Conservation (phyloP, 2,113 vertebrate species). For the Nansenia antarctica region DNA sequence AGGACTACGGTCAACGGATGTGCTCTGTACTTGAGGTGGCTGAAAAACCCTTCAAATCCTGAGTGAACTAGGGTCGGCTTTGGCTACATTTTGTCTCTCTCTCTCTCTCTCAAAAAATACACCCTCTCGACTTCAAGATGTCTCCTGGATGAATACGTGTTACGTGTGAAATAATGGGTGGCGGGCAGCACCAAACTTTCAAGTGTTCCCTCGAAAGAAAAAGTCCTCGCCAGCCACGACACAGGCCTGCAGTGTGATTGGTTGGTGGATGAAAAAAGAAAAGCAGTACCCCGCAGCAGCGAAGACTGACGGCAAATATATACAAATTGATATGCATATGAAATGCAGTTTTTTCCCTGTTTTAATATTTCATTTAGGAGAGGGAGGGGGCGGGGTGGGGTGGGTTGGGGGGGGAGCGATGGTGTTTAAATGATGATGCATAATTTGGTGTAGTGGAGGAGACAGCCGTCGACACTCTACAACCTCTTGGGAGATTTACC, state of each 20-base stretch:
- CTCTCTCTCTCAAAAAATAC: too few relatives aligned
- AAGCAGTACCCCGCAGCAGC: not conserved
- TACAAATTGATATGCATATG: too few relatives aligned
- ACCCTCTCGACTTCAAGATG: too few relatives aligned
- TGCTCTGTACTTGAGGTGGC: too few relatives aligned
- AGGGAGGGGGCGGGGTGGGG: not conserved
- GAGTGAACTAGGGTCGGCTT: too few relatives aligned
- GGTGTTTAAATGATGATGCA: constrained; percentile 36
- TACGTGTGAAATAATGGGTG: too few relatives aligned
- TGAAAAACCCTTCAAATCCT: too few relatives aligned
- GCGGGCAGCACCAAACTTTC: too few relatives aligned
- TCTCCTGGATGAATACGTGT: too few relatives aligned
- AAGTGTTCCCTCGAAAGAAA: too few relatives aligned
- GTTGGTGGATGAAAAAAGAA: not conserved
- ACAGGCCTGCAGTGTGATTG: too few relatives aligned
- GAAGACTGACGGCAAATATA: not conserved
- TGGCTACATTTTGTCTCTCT: too few relatives aligned
- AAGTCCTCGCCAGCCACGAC: not conserved
- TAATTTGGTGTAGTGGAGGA: constrained; percentile 19
- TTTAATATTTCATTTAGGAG: not conserved
- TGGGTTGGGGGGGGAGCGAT: constrained; percentile 22
- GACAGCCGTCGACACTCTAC: not conserved
- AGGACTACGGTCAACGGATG: not conserved
- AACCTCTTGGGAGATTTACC: constrained; percentile 33
- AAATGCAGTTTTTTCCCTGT: not conserved